These are phyloP conservation scores for Isaurus tuberculatus DNA, from an alignment of 92 coral and sea anemone species.

Conservation along the genomic window DNA sequence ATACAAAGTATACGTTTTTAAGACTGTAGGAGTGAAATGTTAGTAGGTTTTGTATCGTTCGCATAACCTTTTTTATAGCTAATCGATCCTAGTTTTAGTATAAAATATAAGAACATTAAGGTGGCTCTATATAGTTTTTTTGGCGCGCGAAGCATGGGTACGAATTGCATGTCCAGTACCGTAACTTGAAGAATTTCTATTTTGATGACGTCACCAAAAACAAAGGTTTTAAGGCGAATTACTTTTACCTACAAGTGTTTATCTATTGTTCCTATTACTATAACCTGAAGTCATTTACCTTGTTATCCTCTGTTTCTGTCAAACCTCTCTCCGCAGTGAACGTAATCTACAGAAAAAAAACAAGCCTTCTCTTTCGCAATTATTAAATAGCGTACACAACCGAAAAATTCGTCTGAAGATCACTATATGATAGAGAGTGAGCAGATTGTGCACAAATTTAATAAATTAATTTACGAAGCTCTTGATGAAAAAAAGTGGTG, in stretches of 20 bases:
- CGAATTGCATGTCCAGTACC: no score
- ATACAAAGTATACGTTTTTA: no score
- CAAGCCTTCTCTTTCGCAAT: not conserved
- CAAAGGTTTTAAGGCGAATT: not conserved
- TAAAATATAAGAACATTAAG: no score
- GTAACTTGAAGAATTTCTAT: not conserved
- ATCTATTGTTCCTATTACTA: not conserved
- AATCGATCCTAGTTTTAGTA: no score
- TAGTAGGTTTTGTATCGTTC: no score
- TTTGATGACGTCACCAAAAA: not conserved
- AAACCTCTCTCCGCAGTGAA: constrained; percentile 80
- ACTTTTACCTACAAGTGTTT: not conserved
- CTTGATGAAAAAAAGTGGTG: not conserved
- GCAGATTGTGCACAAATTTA: no score
- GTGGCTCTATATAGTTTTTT: no score
- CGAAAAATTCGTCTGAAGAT: no score
- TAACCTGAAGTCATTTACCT: constrained; percentile 46
- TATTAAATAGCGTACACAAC: no score
- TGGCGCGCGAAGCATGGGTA: no score
- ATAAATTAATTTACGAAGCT: not conserved
- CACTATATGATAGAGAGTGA: not conserved
- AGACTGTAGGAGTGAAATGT: no score
- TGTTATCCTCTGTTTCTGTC: constrained; percentile 77
- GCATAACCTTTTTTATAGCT: no score
- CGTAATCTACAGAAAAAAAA: constrained; percentile 61